Conservation (phyloP, 1,140 invertebrate genomes). For the Gonatopus flavifemur region DNA sequence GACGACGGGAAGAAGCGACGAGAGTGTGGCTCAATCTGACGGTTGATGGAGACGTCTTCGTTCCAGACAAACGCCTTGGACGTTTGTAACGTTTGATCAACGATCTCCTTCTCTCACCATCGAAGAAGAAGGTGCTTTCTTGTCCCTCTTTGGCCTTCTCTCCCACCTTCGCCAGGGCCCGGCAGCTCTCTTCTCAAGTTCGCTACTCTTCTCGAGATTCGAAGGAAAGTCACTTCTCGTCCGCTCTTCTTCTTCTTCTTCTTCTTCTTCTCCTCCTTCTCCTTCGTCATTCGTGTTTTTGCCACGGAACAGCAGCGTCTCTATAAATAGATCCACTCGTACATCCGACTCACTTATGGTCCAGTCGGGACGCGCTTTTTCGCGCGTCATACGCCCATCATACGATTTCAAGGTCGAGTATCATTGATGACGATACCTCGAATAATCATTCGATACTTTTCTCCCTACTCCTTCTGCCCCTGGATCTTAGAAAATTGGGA, state of each 20-base stretch:
- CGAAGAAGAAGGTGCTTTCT: too few species aligned
- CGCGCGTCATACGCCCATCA: constrained; percentile 43
- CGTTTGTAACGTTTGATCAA: constrained; percentile 49
- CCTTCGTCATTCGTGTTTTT: constrained; percentile 44
- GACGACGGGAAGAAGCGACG: constrained; percentile 10
- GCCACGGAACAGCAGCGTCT: constrained; percentile 22
- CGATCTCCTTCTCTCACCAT: constrained; percentile 31
- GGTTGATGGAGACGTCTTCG: constrained; percentile 51
- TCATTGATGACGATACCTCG: constrained; percentile 16
- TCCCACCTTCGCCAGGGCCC: not conserved
- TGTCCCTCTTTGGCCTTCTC: not conserved
- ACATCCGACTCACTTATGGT: constrained; percentile 15
- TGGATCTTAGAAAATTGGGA: too few species aligned
- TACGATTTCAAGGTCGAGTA: constrained; percentile 43
- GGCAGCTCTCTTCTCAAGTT: constrained; percentile 10
- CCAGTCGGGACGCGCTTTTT: constrained; percentile 32
- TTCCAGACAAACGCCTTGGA: constrained; percentile 45
- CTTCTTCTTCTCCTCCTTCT: not conserved
- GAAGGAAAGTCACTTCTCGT: too few species aligned
- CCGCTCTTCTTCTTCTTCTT: constrained; percentile 1
- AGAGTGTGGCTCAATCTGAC: constrained; percentile 36
- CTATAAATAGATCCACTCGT: constrained; percentile 45
- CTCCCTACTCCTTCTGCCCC: not conserved
- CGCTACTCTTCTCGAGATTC: constrained; percentile 16
- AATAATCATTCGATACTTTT: not conserved